phyloP scores from a whole-genome alignment of 1,140 invertebrate species.

The Drosophila rhopaloa region DNA sequence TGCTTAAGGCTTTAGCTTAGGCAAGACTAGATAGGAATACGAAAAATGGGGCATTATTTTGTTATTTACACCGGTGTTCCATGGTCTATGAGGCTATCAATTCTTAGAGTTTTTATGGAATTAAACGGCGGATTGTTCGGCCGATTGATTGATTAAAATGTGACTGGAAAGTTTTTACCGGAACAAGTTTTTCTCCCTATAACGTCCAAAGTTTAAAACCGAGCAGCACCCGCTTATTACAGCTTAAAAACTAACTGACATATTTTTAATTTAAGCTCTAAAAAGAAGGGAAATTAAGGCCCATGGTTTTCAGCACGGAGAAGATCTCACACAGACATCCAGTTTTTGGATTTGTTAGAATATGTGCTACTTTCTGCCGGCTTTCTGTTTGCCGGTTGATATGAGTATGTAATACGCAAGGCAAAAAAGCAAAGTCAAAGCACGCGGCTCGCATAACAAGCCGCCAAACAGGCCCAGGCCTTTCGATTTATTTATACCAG shows the following conservation, averaged over 20 bases:
- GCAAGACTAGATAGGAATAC: not conserved
- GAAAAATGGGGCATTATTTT: constrained; percentile 5
- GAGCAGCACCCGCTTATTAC: too few species aligned
- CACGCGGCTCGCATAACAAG: constrained; percentile 58
- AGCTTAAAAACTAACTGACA: too few species aligned
- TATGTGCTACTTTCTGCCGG: not conserved
- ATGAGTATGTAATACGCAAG: constrained; percentile 54
- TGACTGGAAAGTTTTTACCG: not conserved
- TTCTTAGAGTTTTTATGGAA: constrained; percentile 24
- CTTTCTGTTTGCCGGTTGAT: constrained; percentile 19
- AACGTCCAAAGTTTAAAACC: too few species aligned
- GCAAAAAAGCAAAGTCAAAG: constrained; percentile 52
- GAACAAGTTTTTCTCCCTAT: too few species aligned
- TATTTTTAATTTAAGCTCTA: too few species aligned
- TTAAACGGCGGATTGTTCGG: not conserved
- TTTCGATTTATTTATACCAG: constrained; percentile 74
- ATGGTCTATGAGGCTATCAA: not conserved
- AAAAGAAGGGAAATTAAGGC: too few species aligned
- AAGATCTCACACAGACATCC: not conserved
- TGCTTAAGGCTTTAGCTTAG: constrained; percentile 54
- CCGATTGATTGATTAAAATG: constrained; percentile 1
- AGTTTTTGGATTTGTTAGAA: not conserved
- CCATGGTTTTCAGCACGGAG: too few species aligned
- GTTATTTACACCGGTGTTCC: not conserved
- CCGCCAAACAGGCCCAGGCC: constrained; percentile 57